Percentiles rank a stretch among this genome's conserved stretches.
Conservation (phyloP, 2,113 vertebrate species). For the Corythornis madagascariensis region DNA sequence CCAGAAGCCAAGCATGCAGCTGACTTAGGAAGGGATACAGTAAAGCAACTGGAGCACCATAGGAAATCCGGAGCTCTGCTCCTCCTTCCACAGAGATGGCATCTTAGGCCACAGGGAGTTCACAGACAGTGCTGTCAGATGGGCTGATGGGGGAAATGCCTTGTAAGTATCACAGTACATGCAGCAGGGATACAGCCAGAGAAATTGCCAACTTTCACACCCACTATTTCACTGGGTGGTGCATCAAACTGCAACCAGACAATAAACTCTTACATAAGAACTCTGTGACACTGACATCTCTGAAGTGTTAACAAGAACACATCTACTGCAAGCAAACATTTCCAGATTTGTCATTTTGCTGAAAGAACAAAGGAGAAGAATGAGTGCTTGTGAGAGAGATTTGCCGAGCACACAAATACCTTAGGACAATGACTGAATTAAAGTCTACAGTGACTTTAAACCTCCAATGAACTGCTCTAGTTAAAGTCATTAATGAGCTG, state of each 20-base stretch:
- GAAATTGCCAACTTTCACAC: slow-evolving; percentile 42
- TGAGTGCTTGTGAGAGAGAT: background rate
- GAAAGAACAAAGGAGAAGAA: slow-evolving; percentile 15
- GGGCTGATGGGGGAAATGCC: slow-evolving; percentile 2
- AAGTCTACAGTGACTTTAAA: slow-evolving; percentile 26
- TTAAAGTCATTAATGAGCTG: slow-evolving; percentile 4
- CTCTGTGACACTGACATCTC: background rate
- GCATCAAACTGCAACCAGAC: slow-evolving; percentile 62
- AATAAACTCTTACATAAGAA: slow-evolving; percentile 41
- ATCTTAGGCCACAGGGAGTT: background rate
- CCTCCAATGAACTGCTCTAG: background rate
- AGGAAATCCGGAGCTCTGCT: background rate
- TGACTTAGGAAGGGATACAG: slow-evolving; percentile 17
- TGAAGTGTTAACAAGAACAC: background rate
- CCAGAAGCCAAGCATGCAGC: background rate
- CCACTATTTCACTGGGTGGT: slow-evolving; percentile 41
- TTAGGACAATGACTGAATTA: slow-evolving; percentile 26
- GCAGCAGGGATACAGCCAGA: slow-evolving; percentile 30
- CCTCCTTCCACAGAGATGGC: background rate
- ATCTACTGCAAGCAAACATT: background rate
- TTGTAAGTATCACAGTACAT: background rate
- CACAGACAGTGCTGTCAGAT: slow-evolving; percentile 30
- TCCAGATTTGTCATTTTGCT: slow-evolving; percentile 24
- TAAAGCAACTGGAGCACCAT: background rate
- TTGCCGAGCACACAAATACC: slow-evolving; percentile 7